Evolutionary conservation across 2,797 vertebrate genomes (phyloP).

Genomic region (Trichosurus vulpecula): DNA sequence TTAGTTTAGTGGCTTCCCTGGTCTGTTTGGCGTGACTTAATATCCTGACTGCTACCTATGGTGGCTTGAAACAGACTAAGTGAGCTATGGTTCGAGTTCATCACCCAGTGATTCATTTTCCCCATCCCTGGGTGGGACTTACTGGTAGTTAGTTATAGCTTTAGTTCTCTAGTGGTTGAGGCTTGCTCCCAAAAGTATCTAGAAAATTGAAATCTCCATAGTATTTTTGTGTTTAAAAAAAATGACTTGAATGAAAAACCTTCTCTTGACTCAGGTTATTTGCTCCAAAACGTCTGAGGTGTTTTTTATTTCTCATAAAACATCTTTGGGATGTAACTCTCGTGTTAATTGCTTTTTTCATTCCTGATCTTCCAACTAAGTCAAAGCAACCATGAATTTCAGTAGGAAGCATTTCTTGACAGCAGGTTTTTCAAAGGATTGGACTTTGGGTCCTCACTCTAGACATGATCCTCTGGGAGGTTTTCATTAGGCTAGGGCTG

Average conservation of each 20-base stretch:
- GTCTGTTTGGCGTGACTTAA: background rate
- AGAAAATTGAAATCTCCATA: background rate
- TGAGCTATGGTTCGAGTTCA: no score
- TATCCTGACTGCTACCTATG: background rate
- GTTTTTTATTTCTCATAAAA: slow-evolving; percentile 34
- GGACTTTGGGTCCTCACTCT: background rate
- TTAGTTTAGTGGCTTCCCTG: slow-evolving; percentile 9
- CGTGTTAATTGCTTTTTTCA: slow-evolving; percentile 1
- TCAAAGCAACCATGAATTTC: background rate
- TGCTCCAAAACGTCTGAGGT: background rate
- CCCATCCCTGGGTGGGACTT: background rate
- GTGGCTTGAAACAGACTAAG: background rate
- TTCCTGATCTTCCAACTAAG: slow-evolving; percentile 32
- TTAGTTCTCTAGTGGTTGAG: background rate
- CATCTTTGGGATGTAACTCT: slow-evolving; percentile 32
- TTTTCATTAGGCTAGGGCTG: background rate
- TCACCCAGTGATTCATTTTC: background rate
- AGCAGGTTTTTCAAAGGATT: slow-evolving; percentile 17
- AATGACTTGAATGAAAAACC: background rate
- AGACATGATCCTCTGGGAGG: background rate
- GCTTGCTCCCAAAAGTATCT: background rate
- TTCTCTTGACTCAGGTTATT: slow-evolving; percentile 32
- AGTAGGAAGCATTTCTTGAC: slow-evolving; percentile 24
- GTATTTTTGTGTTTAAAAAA: slow-evolving; percentile 6
- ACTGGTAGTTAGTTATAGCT: background rate